A percentile compares a stretch with the other conserved stretches of the same genome.
Evolutionary conservation across 1,140 invertebrate genomes (phyloP).

Genomic region (Oscheius sp.): DNA sequence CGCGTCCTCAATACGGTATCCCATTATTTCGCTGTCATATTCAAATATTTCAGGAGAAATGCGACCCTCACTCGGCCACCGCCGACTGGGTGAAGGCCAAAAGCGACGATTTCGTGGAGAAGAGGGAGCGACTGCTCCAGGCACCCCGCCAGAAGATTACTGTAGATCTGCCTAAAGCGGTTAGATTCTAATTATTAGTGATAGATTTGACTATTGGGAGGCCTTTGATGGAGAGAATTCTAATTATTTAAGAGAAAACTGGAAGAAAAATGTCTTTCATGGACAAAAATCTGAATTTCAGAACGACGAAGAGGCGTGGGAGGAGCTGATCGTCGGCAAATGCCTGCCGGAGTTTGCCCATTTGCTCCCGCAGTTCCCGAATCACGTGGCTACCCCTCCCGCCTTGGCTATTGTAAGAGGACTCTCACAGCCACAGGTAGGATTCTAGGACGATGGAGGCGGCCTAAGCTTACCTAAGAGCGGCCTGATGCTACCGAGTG

Average conservation of each 20-base stretch:
- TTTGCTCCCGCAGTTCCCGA: neutral
- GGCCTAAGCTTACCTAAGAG: too few species aligned
- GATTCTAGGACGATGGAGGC: too few species aligned
- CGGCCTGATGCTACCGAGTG: too few species aligned
- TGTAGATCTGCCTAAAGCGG: neutral
- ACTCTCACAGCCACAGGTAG: slow-evolving; percentile 9
- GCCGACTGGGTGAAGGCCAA: neutral
- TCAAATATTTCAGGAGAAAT: too few species aligned
- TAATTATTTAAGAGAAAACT: too few species aligned
- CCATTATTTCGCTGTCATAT: too few species aligned
- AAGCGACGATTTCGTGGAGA: neutral
- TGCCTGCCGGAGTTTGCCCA: slow-evolving; percentile 10
- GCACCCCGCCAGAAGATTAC: neutral
- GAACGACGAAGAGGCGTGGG: slow-evolving; percentile 1
- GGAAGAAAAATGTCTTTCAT: neutral
- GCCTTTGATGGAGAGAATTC: too few species aligned
- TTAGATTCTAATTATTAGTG: too few species aligned
- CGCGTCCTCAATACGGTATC: too few species aligned
- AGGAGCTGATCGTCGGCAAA: slow-evolving; percentile 10
- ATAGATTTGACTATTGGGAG: too few species aligned
- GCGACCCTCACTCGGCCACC: neutral
- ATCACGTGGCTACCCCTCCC: slow-evolving; percentile 17
- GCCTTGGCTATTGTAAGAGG: neutral
- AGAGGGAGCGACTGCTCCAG: neutral
- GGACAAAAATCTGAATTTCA: neutral